Evolutionary conservation across 1,140 invertebrate genomes (phyloP).

Genomic region (Drosophila melanica): DNA sequence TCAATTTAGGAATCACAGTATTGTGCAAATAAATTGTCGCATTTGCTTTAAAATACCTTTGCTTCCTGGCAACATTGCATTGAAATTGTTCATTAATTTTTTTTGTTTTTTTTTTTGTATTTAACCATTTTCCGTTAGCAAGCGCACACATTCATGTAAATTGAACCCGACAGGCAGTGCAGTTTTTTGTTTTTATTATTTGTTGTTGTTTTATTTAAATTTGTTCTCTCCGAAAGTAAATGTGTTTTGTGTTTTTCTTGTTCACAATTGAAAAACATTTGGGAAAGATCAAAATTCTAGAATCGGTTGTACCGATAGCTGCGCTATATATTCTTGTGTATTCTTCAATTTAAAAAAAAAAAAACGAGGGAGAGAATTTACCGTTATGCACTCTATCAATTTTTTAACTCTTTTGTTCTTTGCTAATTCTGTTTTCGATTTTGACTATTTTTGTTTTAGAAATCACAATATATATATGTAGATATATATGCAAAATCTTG

Average conservation of each 20-base stretch:
- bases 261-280: slow-evolving; percentile 16
- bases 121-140: slow-evolving; percentile 23
- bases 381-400: not conserved
- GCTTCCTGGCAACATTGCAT: slow-evolving; percentile 17
- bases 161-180: slow-evolving; percentile 72
- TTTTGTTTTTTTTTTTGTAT: slow-evolving; percentile 3
- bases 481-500: slow-evolving; percentile 69
- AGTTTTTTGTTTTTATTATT: slow-evolving; percentile 39
- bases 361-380: slow-evolving; percentile 48
- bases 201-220: slow-evolving; percentile 7
- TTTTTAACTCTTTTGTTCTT: slow-evolving; percentile 1
- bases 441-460: slow-evolving; percentile 56
- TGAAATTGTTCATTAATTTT: not conserved
- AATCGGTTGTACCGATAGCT: slow-evolving; percentile 40
- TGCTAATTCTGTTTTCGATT: slow-evolving; percentile 11
- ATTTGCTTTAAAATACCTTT: slow-evolving; percentile 39
- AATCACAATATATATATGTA: slow-evolving; percentile 62
- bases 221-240: slow-evolving; percentile 4
- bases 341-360: slow-evolving; percentile 31
- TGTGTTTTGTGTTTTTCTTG: no score
- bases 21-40: slow-evolving; percentile 64
- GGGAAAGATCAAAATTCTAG: slow-evolving; percentile 17
- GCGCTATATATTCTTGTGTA: slow-evolving; percentile 30
- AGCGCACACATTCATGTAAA: slow-evolving; percentile 39
- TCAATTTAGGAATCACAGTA: slow-evolving; percentile 70